Evolutionary conservation across 37 sponge, comb jelly and placozoan genomes (phyloP), one percentile per base, ranked within the genome.

Genomic region (Agelas oroides): DNA sequence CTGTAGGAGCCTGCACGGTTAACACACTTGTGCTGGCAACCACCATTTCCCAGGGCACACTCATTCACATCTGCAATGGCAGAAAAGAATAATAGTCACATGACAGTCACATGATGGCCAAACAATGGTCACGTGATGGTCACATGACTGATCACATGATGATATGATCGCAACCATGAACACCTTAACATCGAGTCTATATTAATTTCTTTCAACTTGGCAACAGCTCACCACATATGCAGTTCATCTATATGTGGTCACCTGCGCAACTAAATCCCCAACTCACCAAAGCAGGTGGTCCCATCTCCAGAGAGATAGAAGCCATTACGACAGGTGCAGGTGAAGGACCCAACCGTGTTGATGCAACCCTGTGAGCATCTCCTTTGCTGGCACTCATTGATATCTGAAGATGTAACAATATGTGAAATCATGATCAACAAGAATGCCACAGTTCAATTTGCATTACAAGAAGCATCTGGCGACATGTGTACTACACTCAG

Each of bases 301-400:
- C 59, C 34, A 61, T 77, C 81, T 18, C 17, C 38, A 30, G 46
- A 20, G 2, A 86, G 79, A 0, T 31, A 37, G 69, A 25, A 73
- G 13, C 88, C 81, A 20, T 32, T n/a, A 55, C 56, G 61, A 63
- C 88, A 87, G 62, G 41, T 60, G 60, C 89, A 89, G 13, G 23
- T 24, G 38, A 30, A 90, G n/a, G 88, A 80, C 3, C 94, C 94
- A 19, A 70, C 88, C 18, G 82, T 90, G 68, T 94, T 94, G 57
- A 54, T 75, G 59, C 94, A 94, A 1, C 65, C 57, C 2, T 94
- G 88, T 2, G 65, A 33, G 65, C 94, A 94, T 1, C 82, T 85
- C 13, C 91, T 88, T 57, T 90, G 80, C 39, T 60, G 85, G 79
- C 94, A 94, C 78, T 94, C 94, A 78, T 94, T 79, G 30, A 90